Percentiles rank a stretch among this genome's conserved stretches.
Conservation (phyloP, 1,140 invertebrate genomes). For the Trialeurodes vaporariorum region DNA sequence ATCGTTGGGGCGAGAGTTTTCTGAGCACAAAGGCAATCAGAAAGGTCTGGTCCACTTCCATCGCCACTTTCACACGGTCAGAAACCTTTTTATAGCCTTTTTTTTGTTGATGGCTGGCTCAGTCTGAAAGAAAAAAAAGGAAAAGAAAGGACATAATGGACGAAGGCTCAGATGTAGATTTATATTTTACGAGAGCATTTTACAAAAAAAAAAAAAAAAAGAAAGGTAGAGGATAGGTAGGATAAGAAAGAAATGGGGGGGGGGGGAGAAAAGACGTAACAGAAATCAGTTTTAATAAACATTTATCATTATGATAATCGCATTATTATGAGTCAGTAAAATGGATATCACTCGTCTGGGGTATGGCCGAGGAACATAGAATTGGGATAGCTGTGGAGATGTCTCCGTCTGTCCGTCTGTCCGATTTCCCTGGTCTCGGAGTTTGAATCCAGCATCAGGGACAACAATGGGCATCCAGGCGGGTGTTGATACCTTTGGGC, state of each 20-base stretch:
- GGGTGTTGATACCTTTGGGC: neutral
- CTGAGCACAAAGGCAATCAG: neutral
- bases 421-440: neutral
- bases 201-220: too few relatives aligned
- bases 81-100: neutral
- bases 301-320: constrained; percentile 1
- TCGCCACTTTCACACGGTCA: neutral
- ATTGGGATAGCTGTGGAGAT: neutral
- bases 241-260: too few relatives aligned
- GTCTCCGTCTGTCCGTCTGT: neutral
- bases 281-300: neutral
- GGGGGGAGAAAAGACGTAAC: too few relatives aligned
- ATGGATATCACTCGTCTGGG: neutral
- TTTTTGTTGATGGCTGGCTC: neutral
- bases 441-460: too few relatives aligned
- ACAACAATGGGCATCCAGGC: neutral
- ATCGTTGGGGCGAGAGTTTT: neutral
- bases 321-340: neutral
- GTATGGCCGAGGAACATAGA: neutral
- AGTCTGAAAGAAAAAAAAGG: neutral
- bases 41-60: neutral
- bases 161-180: neutral
- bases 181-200: neutral
- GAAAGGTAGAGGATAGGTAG: too few relatives aligned
- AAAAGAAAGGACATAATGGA: neutral